Conservation (phyloP, 2,797 vertebrate genomes). For the Euthynnus affinis region DNA sequence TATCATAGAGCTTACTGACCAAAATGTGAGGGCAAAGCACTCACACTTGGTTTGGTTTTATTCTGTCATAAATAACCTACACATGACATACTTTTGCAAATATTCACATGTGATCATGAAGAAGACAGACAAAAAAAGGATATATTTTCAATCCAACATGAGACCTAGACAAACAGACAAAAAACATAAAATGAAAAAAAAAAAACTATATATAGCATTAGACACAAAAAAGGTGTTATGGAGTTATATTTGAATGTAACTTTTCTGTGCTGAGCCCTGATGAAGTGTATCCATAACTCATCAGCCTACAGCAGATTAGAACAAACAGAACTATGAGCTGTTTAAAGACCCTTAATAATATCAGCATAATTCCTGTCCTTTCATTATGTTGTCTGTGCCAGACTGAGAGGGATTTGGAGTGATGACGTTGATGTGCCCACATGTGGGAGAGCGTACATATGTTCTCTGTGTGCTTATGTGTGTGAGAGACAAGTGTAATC, state of each 20-base stretch:
- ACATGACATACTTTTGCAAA: not conserved
- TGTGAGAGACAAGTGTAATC: not conserved
- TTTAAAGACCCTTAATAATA: slow-evolving; percentile 5
- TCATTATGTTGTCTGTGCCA: slow-evolving; percentile 5
- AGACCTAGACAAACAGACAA: no score
- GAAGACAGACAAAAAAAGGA: no score
- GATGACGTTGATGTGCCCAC: not conserved
- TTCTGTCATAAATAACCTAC: not conserved
- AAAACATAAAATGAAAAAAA: no score
- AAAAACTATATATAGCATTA: no score
- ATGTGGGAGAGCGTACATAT: not conserved
- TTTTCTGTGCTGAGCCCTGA: not conserved
- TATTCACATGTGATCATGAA: no score
- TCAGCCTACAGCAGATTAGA: slow-evolving; percentile 16
- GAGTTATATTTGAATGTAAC: no score
- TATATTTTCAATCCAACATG: no score
- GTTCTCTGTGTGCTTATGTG: no score
- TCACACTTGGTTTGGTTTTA: no score
- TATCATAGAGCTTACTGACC: not conserved
- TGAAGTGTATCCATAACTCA: not conserved
- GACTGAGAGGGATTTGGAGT: not conserved
- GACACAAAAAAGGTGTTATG: no score
- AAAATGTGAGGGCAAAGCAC: not conserved
- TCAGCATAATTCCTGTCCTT: slow-evolving; percentile 8
- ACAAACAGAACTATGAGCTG: not conserved